Evolutionary conservation across 2,113 vertebrate genomes (phyloP).

Genomic region (Bufo bufo): DNA sequence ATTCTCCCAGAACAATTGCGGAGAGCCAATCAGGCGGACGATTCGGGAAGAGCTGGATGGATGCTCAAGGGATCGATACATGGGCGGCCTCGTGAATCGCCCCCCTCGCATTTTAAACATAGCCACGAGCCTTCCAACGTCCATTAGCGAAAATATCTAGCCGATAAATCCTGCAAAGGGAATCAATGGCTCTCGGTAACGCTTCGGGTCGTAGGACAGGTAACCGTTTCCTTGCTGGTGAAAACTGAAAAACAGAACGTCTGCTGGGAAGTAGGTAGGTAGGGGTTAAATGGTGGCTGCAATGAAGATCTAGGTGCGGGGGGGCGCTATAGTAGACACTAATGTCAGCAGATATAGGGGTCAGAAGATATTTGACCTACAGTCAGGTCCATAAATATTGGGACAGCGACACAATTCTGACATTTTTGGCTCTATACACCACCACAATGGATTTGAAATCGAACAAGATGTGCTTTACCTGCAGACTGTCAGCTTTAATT

Average conservation of each 20-base stretch:
- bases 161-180: conserved; percentile 20
- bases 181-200: conserved; percentile 8
- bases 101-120: not conserved
- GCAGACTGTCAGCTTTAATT: no score
- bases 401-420: no score
- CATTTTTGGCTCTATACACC: no score
- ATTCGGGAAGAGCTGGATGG: conserved; percentile 16
- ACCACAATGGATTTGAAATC: no score
- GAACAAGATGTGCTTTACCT: no score
- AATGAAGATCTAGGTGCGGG: no score
- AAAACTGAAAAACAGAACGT: not conserved
- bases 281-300: not conserved
- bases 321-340: no score
- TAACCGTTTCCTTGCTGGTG: not conserved
- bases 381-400: no score
- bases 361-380: no score
- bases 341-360: no score
- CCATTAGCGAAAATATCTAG: conserved; percentile 38
- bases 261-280: not conserved
- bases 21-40: not conserved
- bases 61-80: conserved; percentile 37
- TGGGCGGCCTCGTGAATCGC: not conserved
- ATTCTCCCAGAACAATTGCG: conserved; percentile 30
- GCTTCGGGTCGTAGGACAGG: not conserved
- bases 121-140: not conserved